These are phyloP conservation scores for Leucania comma DNA, from an alignment of 2,888 invertebrate species.

Conservation along the genomic window DNA sequence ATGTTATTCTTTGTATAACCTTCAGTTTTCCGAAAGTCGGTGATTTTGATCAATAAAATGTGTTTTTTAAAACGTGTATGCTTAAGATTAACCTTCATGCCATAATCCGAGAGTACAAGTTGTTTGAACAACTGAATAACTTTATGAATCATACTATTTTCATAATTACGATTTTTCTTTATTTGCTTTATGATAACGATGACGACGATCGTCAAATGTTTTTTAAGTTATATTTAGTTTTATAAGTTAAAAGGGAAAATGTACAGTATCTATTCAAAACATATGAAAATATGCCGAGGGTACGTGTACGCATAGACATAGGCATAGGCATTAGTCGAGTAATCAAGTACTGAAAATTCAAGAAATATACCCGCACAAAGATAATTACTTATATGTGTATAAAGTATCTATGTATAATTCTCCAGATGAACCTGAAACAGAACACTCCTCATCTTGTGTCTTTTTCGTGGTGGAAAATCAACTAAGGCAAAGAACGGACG, in stretches of 20 bases:
- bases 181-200: not conserved
- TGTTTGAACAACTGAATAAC: constrained; percentile 44
- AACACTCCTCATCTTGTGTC: too few species aligned
- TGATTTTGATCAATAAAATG: not conserved
- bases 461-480: too few species aligned
- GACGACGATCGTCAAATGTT: constrained; percentile 5
- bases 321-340: too few species aligned
- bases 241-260: not conserved
- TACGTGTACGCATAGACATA: too few species aligned
- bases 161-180: constrained; percentile 45
- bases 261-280: too few species aligned
- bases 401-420: too few species aligned
- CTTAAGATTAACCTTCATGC: constrained; percentile 16
- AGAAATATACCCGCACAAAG: too few species aligned
- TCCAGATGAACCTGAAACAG: too few species aligned
- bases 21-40: not conserved
- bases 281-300: too few species aligned
- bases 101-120: not conserved
- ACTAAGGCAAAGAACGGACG: too few species aligned
- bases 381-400: too few species aligned
- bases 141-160: constrained; percentile 50
- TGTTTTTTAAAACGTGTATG: not conserved
- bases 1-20: not conserved
- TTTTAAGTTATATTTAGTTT: not conserved
- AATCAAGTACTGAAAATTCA: too few species aligned